Percentiles rank a stretch among this genome's conserved stretches.
These are phyloP conservation scores for Cephus pulcher DNA, from an alignment of 2,888 invertebrate genomes.

Conservation along the genomic window DNA sequence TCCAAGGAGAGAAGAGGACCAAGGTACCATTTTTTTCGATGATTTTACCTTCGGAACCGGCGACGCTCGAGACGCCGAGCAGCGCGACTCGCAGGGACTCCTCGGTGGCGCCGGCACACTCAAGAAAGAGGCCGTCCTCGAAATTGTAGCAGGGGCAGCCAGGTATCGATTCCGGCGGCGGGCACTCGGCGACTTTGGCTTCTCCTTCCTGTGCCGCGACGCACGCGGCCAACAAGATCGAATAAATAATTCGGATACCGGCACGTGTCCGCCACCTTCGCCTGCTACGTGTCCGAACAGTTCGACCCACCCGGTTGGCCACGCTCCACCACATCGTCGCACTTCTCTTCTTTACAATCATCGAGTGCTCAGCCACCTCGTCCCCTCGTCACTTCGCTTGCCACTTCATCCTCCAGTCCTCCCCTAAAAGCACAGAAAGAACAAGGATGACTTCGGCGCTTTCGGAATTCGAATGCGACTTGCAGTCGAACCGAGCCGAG, in stretches of 20 bases:
- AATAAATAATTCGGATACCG: slow-evolving; percentile 42
- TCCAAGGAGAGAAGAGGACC: background rate
- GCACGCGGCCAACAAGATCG: slow-evolving; percentile 52
- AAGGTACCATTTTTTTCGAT: background rate
- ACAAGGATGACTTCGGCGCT: background rate
- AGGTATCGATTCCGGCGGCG: slow-evolving; percentile 80
- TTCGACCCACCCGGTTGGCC: background rate
- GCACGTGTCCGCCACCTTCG: slow-evolving; percentile 57
- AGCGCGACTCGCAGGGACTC: slow-evolving; percentile 80
- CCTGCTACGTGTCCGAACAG: slow-evolving; percentile 55
- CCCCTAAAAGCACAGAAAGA: background rate
- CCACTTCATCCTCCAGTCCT: background rate
- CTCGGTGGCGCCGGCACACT: slow-evolving; percentile 87
- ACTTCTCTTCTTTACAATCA: background rate
- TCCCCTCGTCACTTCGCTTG: background rate
- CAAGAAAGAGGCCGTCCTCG: slow-evolving; percentile 90
- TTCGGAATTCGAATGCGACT: too few species aligned
- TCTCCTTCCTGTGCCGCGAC: slow-evolving; percentile 55
- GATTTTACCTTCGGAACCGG: slow-evolving; percentile 70
- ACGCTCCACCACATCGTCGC: background rate
- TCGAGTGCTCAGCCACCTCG: background rate
- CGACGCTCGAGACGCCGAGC: slow-evolving; percentile 71
- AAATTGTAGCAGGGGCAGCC: slow-evolving; percentile 93
- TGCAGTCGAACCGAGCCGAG: too few species aligned
- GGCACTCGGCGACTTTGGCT: slow-evolving; percentile 71